Percentiles rank a stretch among this genome's conserved stretches.
phyloP scores from a whole-genome alignment of 2,113 vertebrate species.

The Apus apus region DNA sequence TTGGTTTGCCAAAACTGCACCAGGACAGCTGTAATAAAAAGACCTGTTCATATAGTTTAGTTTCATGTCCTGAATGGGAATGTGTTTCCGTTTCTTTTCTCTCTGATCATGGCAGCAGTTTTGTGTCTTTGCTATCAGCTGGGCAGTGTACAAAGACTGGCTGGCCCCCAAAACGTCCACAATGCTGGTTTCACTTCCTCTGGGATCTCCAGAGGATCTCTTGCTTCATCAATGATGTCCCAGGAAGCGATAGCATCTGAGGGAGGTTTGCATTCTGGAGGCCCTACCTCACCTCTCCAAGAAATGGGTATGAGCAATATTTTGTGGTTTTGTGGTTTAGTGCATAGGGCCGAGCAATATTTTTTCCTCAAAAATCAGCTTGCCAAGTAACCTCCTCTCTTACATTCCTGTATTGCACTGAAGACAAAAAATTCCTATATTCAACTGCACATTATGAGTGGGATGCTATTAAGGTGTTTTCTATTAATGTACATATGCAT shows the following conservation, averaged over 20 bases:
- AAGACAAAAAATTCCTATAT: neutral
- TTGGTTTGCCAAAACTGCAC: neutral
- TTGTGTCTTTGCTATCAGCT: neutral
- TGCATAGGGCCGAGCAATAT: neutral
- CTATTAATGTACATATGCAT: neutral
- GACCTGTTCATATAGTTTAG: neutral
- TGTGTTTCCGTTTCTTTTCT: neutral
- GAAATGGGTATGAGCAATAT: neutral
- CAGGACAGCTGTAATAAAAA: neutral
- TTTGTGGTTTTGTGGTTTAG: neutral
- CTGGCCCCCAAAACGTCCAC: neutral
- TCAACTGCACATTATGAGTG: neutral
- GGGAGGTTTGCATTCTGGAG: constrained; percentile 3
- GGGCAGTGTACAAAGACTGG: neutral
- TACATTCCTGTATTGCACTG: neutral
- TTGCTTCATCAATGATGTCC: constrained; percentile 26
- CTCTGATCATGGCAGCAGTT: neutral
- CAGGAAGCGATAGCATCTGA: neutral
- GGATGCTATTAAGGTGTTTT: neutral
- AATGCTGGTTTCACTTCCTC: constrained; percentile 14
- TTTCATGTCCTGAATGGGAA: neutral
- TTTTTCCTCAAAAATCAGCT: neutral
- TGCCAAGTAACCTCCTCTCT: neutral
- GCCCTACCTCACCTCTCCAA: constrained; percentile 33
- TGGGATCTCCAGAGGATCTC: neutral